These are phyloP conservation scores for Dinothrombium tinctorium DNA, from an alignment of 1,140 invertebrate genomes.

Conservation along the genomic window DNA sequence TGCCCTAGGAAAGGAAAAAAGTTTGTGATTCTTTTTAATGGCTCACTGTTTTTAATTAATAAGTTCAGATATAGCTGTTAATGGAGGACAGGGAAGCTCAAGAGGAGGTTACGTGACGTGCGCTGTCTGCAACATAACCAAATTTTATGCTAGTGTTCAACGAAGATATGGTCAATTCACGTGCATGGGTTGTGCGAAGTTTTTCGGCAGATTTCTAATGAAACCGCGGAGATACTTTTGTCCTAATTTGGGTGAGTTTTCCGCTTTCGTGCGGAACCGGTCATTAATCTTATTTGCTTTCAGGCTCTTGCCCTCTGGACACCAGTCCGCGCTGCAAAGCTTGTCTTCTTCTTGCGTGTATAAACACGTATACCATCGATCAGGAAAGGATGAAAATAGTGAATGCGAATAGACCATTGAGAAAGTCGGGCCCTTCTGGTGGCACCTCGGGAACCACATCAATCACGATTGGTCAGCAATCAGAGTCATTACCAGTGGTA, in stretches of 20 bases:
- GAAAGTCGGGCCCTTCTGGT: background rate
- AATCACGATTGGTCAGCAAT: no score
- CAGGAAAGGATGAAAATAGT: conserved; percentile 5
- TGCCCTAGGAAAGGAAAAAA: no score
- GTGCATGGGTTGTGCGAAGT: conserved; percentile 12
- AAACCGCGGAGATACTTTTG: conserved; percentile 9
- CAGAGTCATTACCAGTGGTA: no score
- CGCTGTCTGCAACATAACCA: conserved; percentile 27
- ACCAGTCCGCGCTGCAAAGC: conserved; percentile 9
- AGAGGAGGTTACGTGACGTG: conserved; percentile 9
- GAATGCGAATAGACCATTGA: conserved; percentile 1
- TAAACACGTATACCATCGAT: conserved; percentile 11
- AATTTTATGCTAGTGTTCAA: conserved; percentile 33
- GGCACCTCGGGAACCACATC: no score
- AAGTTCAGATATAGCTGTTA: no score
- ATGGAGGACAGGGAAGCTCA: no score
- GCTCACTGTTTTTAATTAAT: no score
- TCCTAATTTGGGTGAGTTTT: conserved; percentile 2
- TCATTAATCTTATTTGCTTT: background rate
- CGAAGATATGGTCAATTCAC: conserved; percentile 29
- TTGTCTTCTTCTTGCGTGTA: conserved; percentile 9
- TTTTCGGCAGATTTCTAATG: conserved; percentile 10
- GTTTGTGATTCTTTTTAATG: no score
- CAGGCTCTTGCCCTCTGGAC: conserved; percentile 7
- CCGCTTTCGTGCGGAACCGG: background rate